Evolutionary conservation across 2,113 vertebrate genomes (phyloP), one percentile per base, ranked within the genome.

Genomic region (Taxidea taxus): DNA sequence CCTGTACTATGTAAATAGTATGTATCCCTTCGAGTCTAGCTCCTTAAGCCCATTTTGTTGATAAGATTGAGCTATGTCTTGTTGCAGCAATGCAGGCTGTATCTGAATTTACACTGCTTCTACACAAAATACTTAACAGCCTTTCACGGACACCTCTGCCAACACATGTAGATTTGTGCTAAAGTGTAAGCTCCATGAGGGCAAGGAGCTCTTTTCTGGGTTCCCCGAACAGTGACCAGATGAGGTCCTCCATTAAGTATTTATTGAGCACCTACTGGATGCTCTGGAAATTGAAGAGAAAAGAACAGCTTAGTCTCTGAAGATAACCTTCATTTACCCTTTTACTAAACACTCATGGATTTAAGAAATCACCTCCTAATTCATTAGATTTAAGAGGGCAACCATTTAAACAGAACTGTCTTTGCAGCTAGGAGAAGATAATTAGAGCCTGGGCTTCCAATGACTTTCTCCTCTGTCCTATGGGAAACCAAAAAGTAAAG

Each of bases 291-390:
- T 31, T 9, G n/a, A 77, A 74, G 64, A 89, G 74, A 54, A 95
- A 93, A 83, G 16, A 49, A 66, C 7, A 75, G 44, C 27, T 16
- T 14, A 81, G 80, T 64, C 25, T 62, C 62, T 27, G 44, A 91
- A 54, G 58, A 87, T 15, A 49, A 31, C n/a, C 12, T 83, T 72
- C 42, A 27, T 85, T 62, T 85, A 68, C 54, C 68, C 51, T 11
- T 92, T 89, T 92, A 18, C 58, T 75, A 29, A 21, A 49, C 14
- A 66, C 49, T 74, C 78, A 31, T 11, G 10, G 85, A 39, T 39
- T 83, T 86, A 66, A 97, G 82, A 54, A 82, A 91, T 81, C 93
- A 88, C 49, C 75, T 81, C 12, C 29, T 64, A 81, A 87, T 84
- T 21, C 84, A 29, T 81, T 62, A 81, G 81, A 25, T 91, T 85